Evolutionary conservation across 2,113 vertebrate species (phyloP).

Genomic region (Oncorhynchus nerka): DNA sequence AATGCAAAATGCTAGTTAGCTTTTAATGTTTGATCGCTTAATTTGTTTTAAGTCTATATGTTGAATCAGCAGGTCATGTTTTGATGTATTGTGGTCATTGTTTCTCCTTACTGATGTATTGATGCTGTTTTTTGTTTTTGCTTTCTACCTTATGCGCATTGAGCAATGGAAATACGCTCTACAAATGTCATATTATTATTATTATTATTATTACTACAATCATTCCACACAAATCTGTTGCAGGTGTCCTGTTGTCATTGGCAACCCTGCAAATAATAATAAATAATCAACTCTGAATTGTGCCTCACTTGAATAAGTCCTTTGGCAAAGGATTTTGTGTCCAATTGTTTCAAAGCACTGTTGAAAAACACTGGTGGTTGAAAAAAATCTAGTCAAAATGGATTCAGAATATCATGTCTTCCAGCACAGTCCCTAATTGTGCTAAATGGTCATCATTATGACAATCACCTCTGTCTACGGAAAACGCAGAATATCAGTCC

Average conservation of each 20-base stretch:
- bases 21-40: no score
- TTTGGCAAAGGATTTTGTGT: conserved; percentile 1
- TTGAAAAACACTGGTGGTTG: no score
- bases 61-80: not conserved
- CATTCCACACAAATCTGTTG: conserved; percentile 42
- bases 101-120: not conserved
- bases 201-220: conserved; percentile 30
- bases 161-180: no score
- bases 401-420: not conserved
- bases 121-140: not conserved
- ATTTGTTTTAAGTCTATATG: no score
- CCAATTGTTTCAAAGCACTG: no score
- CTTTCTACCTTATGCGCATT: no score
- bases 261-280: conserved; percentile 34
- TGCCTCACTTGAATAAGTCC: conserved; percentile 19
- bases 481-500: not conserved
- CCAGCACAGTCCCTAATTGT: not conserved
- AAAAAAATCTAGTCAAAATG: no score
- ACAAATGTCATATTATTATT: not conserved
- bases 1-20: no score
- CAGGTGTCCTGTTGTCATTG: conserved; percentile 45
- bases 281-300: conserved; percentile 31
- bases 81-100: not conserved
- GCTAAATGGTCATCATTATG: conserved; percentile 15
- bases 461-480: conserved; percentile 9